Evolutionary conservation across 2,797 vertebrate genomes (phyloP).

Genomic region (Mormyrus proboscirostris): DNA sequence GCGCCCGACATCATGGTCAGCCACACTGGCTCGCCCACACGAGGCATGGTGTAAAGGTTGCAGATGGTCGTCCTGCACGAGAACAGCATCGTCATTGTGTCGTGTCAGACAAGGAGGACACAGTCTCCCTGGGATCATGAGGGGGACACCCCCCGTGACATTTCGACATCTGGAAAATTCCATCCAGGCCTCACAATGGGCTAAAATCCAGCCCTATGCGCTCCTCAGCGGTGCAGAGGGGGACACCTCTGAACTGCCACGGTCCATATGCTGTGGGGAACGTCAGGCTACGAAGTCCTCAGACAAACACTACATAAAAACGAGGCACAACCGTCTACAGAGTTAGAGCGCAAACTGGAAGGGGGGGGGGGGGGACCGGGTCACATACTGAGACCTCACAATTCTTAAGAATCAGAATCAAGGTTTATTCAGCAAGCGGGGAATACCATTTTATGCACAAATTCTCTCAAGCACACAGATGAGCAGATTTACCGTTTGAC

Average conservation of each 20-base stretch:
- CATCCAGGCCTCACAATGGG: background rate
- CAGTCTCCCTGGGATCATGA: constrained; percentile 27
- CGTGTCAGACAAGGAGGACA: constrained; percentile 49
- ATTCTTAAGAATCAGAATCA: background rate
- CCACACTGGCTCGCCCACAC: constrained; percentile 94
- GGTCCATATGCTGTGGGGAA: background rate
- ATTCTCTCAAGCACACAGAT: background rate
- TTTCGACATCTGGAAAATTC: constrained; percentile 22
- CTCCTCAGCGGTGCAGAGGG: constrained; percentile 31
- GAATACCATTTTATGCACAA: background rate
- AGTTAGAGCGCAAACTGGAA: background rate
- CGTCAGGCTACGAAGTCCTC: background rate
- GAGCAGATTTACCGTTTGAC: background rate
- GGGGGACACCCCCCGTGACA: constrained; percentile 49
- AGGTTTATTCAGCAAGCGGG: background rate
- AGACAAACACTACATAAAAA: background rate
- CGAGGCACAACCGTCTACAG: background rate
- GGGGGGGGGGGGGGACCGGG: background rate
- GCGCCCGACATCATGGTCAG: constrained; percentile 94
- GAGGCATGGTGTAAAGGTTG: constrained; percentile 95
- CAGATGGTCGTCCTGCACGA: constrained; percentile 82
- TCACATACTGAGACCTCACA: background rate
- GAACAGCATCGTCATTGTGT: constrained; percentile 56
- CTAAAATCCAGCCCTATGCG: constrained; percentile 25
- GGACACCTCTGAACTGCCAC: background rate